Conservation (phyloP, 92 coral and sea anemone genomes). For the Porites cylindrica region DNA sequence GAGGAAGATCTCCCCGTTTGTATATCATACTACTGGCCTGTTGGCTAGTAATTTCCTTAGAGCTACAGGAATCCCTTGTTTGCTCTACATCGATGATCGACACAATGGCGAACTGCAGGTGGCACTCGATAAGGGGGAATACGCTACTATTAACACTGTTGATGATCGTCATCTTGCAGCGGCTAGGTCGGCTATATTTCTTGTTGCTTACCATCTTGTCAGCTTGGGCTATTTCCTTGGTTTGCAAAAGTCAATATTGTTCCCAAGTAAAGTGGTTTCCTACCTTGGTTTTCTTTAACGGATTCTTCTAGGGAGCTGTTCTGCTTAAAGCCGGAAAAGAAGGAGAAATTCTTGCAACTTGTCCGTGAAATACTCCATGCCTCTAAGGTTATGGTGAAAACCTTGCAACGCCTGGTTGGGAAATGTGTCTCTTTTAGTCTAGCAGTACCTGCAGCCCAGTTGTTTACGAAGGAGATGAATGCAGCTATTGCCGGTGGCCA, state of each 20-base stretch:
- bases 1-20: slow-evolving; percentile 30
- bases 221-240: slow-evolving; percentile 52
- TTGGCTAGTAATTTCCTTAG: no score
- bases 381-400: no score
- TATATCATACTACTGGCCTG: no score
- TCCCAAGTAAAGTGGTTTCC: slow-evolving; percentile 12
- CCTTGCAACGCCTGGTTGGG: no score
- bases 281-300: neutral
- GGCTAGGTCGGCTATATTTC: neutral
- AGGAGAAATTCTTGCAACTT: no score
- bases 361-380: no score
- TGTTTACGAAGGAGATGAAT: slow-evolving; percentile 51
- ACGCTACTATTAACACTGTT: neutral
- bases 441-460: slow-evolving; percentile 40
- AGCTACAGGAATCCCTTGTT: no score
- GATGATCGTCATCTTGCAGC: neutral
- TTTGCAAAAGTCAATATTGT: slow-evolving; percentile 42
- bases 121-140: neutral
- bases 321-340: slow-evolving; percentile 42
- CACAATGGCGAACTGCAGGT: neutral
- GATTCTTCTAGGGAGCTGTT: slow-evolving; percentile 53
- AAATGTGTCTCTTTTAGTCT: no score
- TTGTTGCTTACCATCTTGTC: slow-evolving; percentile 26
- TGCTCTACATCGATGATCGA: no score
- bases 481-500: slow-evolving; percentile 30